Percentiles rank a stretch among this genome's conserved stretches.
Conservation (phyloP, 2,888 invertebrate species). For the Gari tellinella region DNA sequence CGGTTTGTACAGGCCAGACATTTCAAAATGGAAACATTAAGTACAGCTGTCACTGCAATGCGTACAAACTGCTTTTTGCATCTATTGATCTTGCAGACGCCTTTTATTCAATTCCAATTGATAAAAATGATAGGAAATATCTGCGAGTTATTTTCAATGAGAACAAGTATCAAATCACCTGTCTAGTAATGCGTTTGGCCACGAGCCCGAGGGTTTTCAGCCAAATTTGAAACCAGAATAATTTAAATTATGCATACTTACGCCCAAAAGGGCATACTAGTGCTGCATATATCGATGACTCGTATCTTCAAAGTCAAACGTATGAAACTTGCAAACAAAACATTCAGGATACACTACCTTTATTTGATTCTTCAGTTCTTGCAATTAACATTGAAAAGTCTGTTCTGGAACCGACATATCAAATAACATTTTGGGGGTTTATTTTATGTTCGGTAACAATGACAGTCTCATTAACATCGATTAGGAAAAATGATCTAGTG, state of each 20-base stretch:
- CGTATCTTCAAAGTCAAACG: conserved; percentile 14
- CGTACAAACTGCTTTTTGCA: conserved; percentile 13
- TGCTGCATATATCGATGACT: conserved; percentile 57
- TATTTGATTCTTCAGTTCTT: conserved; percentile 32
- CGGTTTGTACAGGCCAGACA: conserved; percentile 9
- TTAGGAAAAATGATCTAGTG: not conserved
- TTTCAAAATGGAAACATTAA: conserved; percentile 20
- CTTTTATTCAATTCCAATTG: conserved; percentile 43
- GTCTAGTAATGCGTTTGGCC: conserved; percentile 42
- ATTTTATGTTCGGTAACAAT: conserved; percentile 32
- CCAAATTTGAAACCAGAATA: conserved; percentile 58
- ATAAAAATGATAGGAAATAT: conserved; percentile 21
- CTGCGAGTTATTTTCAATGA: conserved; percentile 38
- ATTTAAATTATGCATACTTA: conserved; percentile 36
- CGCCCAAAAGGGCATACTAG: conserved; percentile 28
- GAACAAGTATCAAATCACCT: conserved; percentile 35
- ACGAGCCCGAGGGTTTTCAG: conserved; percentile 50
- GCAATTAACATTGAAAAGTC: conserved; percentile 43
- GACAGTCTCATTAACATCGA: conserved; percentile 21
- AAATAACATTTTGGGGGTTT: conserved; percentile 38
- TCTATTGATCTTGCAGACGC: conserved; percentile 47
- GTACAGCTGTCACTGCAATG: conserved; percentile 15
- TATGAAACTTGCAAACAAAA: conserved; percentile 16
- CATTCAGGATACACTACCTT: conserved; percentile 11
- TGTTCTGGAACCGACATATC: conserved; percentile 15